Percentiles rank a stretch among this genome's conserved stretches.
phyloP scores from a whole-genome alignment of 2,113 vertebrate species.

The Corythornis vintsioides region DNA sequence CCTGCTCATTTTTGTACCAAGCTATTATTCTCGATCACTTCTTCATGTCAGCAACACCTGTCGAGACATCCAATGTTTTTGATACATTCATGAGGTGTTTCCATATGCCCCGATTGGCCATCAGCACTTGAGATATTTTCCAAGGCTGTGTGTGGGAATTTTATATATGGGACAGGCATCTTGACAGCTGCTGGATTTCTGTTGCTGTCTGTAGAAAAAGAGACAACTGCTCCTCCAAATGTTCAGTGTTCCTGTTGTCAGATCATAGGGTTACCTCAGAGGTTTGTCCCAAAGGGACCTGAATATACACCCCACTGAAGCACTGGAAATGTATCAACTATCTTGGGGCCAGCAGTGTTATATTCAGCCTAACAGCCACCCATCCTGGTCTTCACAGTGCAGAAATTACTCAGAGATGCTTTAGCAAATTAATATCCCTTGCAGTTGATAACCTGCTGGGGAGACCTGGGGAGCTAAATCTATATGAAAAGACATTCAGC shows the following conservation, averaged over 20 bases:
- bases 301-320: background rate
- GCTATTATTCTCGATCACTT: background rate
- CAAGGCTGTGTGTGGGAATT: background rate
- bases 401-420: background rate
- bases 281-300: background rate
- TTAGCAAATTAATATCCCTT: background rate
- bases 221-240: background rate
- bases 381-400: background rate
- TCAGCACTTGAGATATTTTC: background rate
- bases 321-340: background rate
- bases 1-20: background rate
- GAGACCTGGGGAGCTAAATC: background rate
- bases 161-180: background rate
- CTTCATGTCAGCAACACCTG: background rate
- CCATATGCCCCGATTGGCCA: background rate
- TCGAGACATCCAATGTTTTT: background rate
- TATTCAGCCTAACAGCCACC: background rate
- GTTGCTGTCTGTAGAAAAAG: background rate
- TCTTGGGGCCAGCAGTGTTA: background rate
- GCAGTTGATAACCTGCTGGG: background rate
- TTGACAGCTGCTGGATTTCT: background rate
- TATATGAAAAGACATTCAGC: background rate
- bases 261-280: background rate
- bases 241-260: background rate
- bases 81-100: background rate